These are phyloP conservation scores for Trochalopteron elliotii DNA, from an alignment of 2,113 vertebrate genomes.

Conservation along the genomic window DNA sequence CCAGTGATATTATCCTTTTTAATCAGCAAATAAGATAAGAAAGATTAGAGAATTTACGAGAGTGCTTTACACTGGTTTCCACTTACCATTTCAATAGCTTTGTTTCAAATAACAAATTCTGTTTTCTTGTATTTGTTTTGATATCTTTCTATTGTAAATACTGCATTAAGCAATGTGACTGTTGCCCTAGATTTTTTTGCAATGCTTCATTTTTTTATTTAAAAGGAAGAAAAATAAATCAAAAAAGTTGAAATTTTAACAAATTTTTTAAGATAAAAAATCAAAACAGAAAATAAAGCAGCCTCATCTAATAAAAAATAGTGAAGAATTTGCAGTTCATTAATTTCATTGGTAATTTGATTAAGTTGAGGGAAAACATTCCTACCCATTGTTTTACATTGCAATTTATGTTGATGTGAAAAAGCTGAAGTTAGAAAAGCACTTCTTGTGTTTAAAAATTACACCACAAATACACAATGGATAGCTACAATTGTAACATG, in stretches of 20 bases:
- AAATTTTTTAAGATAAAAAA: background rate
- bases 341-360: background rate
- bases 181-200: background rate
- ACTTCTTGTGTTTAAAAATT: background rate
- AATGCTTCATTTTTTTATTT: background rate
- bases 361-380: background rate
- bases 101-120: background rate
- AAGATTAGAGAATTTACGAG: background rate
- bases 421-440: background rate
- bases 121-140: background rate
- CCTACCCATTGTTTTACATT: background rate
- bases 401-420: background rate
- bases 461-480: background rate
- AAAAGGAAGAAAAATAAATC: background rate
- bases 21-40: background rate
- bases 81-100: background rate
- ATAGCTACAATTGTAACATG: background rate
- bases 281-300: background rate
- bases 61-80: background rate
- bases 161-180: background rate
- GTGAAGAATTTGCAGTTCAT: background rate
- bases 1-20: background rate
- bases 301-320: background rate
- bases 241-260: background rate
- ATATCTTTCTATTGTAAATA: background rate